Evolutionary conservation across 2,113 vertebrate species (phyloP), one percentile per base, ranked within the genome.

Genomic region (Melanotaenia duboulayi): DNA sequence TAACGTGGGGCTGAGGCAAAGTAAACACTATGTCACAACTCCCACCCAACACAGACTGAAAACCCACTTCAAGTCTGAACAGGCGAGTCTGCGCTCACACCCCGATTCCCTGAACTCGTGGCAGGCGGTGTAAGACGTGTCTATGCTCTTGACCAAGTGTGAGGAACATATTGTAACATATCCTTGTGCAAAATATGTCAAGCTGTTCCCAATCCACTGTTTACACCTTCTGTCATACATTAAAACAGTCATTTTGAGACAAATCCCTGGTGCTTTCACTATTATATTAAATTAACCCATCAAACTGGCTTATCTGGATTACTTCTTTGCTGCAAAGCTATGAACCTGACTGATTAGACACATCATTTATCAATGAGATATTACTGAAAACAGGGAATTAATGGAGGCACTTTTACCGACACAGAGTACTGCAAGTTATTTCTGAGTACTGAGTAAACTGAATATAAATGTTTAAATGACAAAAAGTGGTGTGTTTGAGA

Each of bases 61-160:
- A 23, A 37, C 7, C 1, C 4, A 11, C 20, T 63, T 74, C 78
- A 83, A 64, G 84, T 83, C 66, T 4, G 3, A 63, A 85, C 84
- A 74, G 49, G 77, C 57, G 7, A n/a, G 40, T 50, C 54, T 60
- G 46, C 6, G 20, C 48, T 50, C 52, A 62, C 49, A 13, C 73
- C 20, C 40, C 68, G 48, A 64, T 0, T 14, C 6, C 40, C 28
- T n/a, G 28, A 51, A 13, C 57, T 32, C 12, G 0, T 24, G 19
- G 32, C 56, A 0, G 50, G 24, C 62, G 50, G 76, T 80, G 40
- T 11, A 22, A 19, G 28, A 78, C 74, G 62, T 8, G 50, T 72
- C 44, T 28, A 23, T 14, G 17, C 50, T 50, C 17, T 39, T 7
- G 11, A n/a, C 1, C 58, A 42, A n/a, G 17, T 58, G 59, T 6